Conservation (phyloP, 2,888 invertebrate species). For the Steinernema hermaphroditum region DNA sequence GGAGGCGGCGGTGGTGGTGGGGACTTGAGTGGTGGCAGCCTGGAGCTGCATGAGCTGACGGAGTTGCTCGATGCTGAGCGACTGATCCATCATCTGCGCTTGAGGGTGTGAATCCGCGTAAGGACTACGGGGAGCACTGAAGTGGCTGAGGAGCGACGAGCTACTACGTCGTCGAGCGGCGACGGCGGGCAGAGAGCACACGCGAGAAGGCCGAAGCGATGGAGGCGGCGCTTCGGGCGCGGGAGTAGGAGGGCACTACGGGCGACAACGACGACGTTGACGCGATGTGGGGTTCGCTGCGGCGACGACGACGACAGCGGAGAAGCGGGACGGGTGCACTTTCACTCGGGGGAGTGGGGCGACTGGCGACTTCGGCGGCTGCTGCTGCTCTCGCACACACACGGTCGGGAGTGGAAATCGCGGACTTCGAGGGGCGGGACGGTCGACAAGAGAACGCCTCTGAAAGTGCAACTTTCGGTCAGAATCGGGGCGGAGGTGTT, state of each 20-base stretch:
- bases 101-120: neutral
- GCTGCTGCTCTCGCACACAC: neutral
- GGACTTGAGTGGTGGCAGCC: neutral
- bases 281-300: neutral
- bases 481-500: neutral
- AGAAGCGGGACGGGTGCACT: conserved; percentile 9
- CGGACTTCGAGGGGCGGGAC: conserved; percentile 12
- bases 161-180: conserved; percentile 7
- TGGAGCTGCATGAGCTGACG: conserved; percentile 6
- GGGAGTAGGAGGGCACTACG: conserved; percentile 25
- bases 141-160: neutral
- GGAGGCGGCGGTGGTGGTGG: neutral
- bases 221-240: neutral
- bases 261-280: conserved; percentile 12
- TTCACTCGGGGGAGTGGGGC: neutral
- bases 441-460: conserved; percentile 4
- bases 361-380: neutral
- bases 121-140: neutral
- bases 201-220: neutral
- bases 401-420: neutral
- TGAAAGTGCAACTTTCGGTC: conserved; percentile 12
- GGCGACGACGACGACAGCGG: neutral
- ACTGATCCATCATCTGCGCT: neutral
- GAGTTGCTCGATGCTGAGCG: neutral
- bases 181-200: neutral